Base-by-base conservation (phyloP, 2,113 vertebrate genomes). In the Ahaetulla prasina region DNA sequence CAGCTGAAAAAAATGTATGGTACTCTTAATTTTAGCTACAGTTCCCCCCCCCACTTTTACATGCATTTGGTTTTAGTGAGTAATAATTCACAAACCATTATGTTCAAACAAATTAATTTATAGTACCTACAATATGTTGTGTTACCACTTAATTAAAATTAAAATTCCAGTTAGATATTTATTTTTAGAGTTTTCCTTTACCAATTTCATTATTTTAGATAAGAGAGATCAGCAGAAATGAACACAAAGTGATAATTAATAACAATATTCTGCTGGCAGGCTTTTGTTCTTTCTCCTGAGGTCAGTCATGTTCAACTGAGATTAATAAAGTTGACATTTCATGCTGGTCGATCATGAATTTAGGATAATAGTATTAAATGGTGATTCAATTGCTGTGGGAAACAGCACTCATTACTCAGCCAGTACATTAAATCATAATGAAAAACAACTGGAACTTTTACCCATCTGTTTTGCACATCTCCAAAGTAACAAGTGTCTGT, bases 281-380 rank as follows among this genome's bases (percentile, higher is more conserved):
- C 91, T 95, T 95, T 92, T 91, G 96, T 96, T 95, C 92, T 87
- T 94, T 96, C 90, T 96, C 68, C 95, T 94, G 86, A 98, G 97
- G 98, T 98, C 97, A 98, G 95, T 89, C 94, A 95, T 96, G 93
- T 97, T 98, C 96, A 97, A 95, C 98, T 98, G 96, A 97, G 95
- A 98, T 98, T 97, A 97, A 98, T 98, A 97, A 98, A 97, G 96
- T 94, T 98, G 98, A 97, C 97, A 97, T 97, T 98, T 98, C 97
- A 96, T 98, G 97, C 97, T 97, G 96, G 96, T 97, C 97, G 98
- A 97, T 98, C 98, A 96, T 97, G 97, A 98, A 97, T 98, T 98
- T 97, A 97, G 98, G 97, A 98, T 98, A 98, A 97, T 97, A 97
- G 97, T 97, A 97, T 97, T 98, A 98, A 98, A 96, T 98, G 97